phyloP scores from a whole-genome alignment of 2,888 invertebrate species.

The Xanthorhoe designata region DNA sequence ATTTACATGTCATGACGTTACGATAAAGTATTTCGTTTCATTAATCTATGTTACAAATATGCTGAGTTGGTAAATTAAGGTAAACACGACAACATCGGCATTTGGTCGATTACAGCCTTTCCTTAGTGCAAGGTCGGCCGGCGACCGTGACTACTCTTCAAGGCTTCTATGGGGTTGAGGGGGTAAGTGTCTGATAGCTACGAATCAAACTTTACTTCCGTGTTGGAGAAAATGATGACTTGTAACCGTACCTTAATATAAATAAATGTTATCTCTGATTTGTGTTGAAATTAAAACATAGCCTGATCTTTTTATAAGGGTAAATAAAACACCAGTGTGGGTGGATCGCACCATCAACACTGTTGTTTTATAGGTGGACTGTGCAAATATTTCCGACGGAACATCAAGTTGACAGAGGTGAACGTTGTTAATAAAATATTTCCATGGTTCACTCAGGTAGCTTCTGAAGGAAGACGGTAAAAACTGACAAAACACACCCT shows the following conservation, averaged over 20 bases:
- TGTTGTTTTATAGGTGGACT: too few relatives aligned
- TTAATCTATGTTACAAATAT: conserved; percentile 6
- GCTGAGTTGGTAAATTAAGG: conserved; percentile 22
- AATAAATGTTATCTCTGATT: too few relatives aligned
- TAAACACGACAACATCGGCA: conserved; percentile 28
- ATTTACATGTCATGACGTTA: background rate
- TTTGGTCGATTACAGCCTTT: conserved; percentile 36
- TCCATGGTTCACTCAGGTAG: too few relatives aligned
- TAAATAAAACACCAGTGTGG: too few relatives aligned
- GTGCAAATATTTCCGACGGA: too few relatives aligned
- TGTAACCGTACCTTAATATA: background rate
- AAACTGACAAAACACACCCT: too few relatives aligned
- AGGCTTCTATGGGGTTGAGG: conserved; percentile 34
- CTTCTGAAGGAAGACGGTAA: too few relatives aligned
- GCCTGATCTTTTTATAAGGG: too few relatives aligned
- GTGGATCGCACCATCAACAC: too few relatives aligned
- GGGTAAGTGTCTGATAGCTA: conserved; percentile 16
- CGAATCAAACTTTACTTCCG: conserved; percentile 2
- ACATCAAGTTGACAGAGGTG: too few relatives aligned
- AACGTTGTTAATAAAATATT: too few relatives aligned
- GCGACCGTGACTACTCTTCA: conserved; percentile 41
- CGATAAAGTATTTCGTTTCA: conserved; percentile 7
- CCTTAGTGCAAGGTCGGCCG: conserved; percentile 36
- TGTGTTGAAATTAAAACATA: too few relatives aligned
- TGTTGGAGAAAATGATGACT: background rate